Evolutionary conservation across 1,140 invertebrate genomes (phyloP).

Genomic region (Cardiocondyla obscurior): DNA sequence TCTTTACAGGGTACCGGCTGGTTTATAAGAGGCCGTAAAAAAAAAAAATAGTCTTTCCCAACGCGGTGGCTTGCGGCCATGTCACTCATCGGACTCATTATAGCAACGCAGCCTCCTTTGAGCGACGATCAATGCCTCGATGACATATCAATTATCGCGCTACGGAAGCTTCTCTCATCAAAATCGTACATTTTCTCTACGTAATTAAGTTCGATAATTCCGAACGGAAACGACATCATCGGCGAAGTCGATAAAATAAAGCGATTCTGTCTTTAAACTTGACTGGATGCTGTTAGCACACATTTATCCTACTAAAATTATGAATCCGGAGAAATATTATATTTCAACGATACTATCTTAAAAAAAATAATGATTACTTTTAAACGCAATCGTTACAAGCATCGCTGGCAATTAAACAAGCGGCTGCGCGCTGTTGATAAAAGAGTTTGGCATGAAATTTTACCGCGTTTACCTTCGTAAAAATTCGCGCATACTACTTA

Average conservation of each 20-base stretch:
- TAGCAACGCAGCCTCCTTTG: not conserved
- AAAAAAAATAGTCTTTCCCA: not conserved
- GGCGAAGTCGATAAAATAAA: conserved; percentile 45
- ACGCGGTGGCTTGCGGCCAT: not conserved
- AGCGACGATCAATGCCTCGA: not conserved
- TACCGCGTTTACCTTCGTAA: not conserved
- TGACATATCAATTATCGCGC: conserved; percentile 2
- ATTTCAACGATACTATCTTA: too few relatives aligned
- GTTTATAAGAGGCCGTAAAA: not conserved
- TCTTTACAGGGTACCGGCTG: not conserved
- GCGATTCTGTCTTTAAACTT: conserved; percentile 27
- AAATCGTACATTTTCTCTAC: not conserved
- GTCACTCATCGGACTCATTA: conserved; percentile 9
- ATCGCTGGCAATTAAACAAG: not conserved
- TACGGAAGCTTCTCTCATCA: not conserved
- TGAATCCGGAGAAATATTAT: too few relatives aligned
- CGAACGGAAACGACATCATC: conserved; percentile 4
- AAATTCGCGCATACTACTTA: not conserved
- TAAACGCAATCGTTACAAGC: too few relatives aligned
- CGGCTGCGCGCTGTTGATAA: too few relatives aligned
- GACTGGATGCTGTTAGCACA: not conserved
- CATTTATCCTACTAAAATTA: too few relatives aligned
- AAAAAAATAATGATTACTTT: too few relatives aligned
- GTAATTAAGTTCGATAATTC: conserved; percentile 28
- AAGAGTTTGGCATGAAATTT: not conserved